Evolutionary conservation across 1,140 invertebrate species (phyloP), one percentile per base, ranked within the genome.

Genomic region (Patella vulgata): DNA sequence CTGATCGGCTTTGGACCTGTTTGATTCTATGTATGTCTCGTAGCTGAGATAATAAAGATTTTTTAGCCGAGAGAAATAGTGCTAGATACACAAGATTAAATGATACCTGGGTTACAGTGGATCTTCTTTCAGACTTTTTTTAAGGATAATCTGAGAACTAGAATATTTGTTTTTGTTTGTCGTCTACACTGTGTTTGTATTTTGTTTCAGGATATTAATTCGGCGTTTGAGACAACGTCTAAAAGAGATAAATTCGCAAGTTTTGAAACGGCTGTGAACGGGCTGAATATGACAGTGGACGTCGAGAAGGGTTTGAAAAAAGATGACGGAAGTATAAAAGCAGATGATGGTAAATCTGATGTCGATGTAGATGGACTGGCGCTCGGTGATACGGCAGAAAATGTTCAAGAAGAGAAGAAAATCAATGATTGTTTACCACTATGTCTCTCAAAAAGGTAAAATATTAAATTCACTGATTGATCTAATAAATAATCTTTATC

Each of bases 361-460:
- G 48, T 62, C 2, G 51, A 62, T 23, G 68, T 68, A 28, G 74
- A 74, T 46, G 70, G 65, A 12, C 31, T 73, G 11, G 59, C 62
- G 11, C 59, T 72, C 3, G 73, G 71, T 0, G 71, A 66, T 50
- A 71, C 74, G 39, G 73, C 68, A 12, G 60, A 62, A 25, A 63
- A 53, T 14, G 6, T 66, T 23, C 43, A 68, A 33, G 63, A 71
- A 30, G 56, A 36, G 62, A 73, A n/a, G 64, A 70, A 51, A 50
- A 56, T 27, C 57, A 67, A n/a, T 52, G 75, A 96, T 76, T 98
- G 95, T 84, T 96, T 91, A 82, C 95, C 94, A 28, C 33, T 53
- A 12, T 48, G 28, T 31, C 61, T 48, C 11, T 51, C 61, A n/a
- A 64, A 59, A 62, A 52, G 44, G 74, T 76, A 36, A n/a, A n/a